phyloP scores from a whole-genome alignment of 2,113 vertebrate species.

The Leptocoma aspasia region DNA sequence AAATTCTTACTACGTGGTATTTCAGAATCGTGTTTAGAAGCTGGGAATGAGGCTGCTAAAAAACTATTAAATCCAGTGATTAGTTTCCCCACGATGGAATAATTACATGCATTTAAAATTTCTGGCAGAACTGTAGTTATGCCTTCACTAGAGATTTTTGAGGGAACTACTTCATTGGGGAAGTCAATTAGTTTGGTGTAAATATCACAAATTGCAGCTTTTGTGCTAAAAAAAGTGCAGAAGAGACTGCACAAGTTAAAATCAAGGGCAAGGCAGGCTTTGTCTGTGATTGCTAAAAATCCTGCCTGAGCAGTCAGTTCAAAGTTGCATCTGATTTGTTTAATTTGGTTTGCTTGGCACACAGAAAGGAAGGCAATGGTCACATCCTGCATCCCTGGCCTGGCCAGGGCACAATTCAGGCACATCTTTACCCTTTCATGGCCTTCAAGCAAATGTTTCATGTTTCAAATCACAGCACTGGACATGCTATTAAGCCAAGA shows the following conservation, averaged over 20 bases:
- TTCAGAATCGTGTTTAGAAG: background rate
- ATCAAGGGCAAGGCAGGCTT: background rate
- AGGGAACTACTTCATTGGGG: background rate
- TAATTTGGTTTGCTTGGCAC: conserved; percentile 18
- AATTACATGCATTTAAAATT: background rate
- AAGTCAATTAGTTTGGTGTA: background rate
- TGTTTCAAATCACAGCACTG: background rate
- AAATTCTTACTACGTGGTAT: background rate
- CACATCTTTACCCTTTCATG: background rate
- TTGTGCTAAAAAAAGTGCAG: background rate
- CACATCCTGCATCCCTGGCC: background rate
- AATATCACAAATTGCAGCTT: background rate
- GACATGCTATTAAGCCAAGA: background rate
- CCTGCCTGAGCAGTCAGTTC: background rate
- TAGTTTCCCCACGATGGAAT: background rate
- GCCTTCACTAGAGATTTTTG: background rate
- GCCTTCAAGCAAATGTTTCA: background rate
- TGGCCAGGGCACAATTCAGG: background rate
- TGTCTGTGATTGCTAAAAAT: background rate
- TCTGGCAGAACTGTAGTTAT: conserved; percentile 22
- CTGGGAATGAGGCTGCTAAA: conserved; percentile 32
- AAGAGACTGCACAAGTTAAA: background rate
- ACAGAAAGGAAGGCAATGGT: conserved; percentile 16
- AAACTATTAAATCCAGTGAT: background rate
- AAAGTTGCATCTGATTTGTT: background rate